A percentile compares a stretch with the other conserved stretches of the same genome.
Evolutionary conservation across 1,140 invertebrate species (phyloP).

Genomic region (Ceratina japonica): DNA sequence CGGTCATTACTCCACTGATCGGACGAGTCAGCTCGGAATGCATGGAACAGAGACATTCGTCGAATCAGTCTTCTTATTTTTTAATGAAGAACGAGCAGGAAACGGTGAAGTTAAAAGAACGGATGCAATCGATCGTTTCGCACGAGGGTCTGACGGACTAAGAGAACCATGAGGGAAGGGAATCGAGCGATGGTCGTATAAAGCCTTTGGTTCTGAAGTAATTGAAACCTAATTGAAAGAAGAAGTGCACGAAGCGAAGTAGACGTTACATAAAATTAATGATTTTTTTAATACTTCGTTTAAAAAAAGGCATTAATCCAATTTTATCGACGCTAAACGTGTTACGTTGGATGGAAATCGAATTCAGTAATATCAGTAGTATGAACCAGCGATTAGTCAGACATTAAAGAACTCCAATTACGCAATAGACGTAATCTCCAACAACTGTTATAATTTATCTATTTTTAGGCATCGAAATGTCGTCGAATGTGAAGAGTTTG

Average conservation of each 20-base stretch:
- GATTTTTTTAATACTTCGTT: not conserved
- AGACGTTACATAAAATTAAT: not conserved
- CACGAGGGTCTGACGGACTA: conserved; percentile 26
- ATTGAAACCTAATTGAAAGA: conserved; percentile 22
- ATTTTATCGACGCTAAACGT: too few species aligned
- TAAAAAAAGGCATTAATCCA: not conserved
- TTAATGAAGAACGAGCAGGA: not conserved
- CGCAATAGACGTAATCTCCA: not conserved
- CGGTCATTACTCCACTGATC: conserved; percentile 2
- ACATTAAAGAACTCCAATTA: not conserved
- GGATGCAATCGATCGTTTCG: not conserved
- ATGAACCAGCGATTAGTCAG: not conserved
- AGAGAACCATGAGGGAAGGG: conserved; percentile 20
- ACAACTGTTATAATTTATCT: not conserved
- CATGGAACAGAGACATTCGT: too few species aligned
- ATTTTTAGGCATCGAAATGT: not conserved
- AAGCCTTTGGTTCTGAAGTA: conserved; percentile 24
- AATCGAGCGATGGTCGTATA: not conserved
- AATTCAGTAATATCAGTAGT: not conserved
- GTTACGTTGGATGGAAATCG: not conserved
- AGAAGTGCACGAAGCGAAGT: conserved; percentile 50
- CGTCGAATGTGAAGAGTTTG: not conserved
- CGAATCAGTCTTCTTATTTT: not conserved
- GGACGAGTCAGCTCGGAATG: too few species aligned
- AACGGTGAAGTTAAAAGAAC: not conserved